Evolutionary conservation across 1,140 invertebrate genomes (phyloP).

Genomic region (Homarus americanus): DNA sequence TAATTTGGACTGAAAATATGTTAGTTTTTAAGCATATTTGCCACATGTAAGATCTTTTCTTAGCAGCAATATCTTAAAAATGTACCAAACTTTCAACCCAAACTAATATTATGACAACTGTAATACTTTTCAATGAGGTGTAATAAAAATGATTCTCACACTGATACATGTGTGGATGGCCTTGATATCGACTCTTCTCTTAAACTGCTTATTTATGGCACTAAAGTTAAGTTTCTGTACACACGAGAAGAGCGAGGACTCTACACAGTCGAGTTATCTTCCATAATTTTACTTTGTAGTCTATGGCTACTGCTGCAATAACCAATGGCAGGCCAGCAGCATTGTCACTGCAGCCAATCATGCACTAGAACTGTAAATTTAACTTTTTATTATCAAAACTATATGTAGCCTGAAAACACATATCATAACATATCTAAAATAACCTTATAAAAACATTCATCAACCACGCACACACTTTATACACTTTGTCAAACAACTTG

Average conservation of each 20-base stretch:
- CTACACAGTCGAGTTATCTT: slow-evolving; percentile 18
- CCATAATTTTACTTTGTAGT: slow-evolving; percentile 8
- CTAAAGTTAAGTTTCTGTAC: slow-evolving; percentile 17
- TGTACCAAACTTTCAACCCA: background rate
- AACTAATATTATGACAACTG: background rate
- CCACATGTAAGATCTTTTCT: background rate
- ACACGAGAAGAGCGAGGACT: slow-evolving; percentile 21
- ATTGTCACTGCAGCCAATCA: slow-evolving; percentile 28
- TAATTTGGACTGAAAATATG: slow-evolving; percentile 5
- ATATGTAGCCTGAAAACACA: slow-evolving; percentile 49
- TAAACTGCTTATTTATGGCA: slow-evolving; percentile 34
- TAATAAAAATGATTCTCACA: background rate
- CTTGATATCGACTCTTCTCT: slow-evolving; percentile 5
- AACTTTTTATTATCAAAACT: slow-evolving; percentile 46
- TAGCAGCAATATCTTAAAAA: background rate
- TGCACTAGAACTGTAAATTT: slow-evolving; percentile 15
- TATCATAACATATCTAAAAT: slow-evolving; percentile 48
- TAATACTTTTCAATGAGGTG: slow-evolving; percentile 3
- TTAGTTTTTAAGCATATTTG: background rate
- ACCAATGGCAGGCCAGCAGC: slow-evolving; percentile 10
- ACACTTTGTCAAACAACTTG: slow-evolving; percentile 37
- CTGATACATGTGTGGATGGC: slow-evolving; percentile 6
- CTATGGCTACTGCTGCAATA: slow-evolving; percentile 19
- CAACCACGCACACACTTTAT: slow-evolving; percentile 20
- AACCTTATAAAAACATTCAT: slow-evolving; percentile 45